Conservation (phyloP, 2,888 invertebrate species). For the Synanthedon vespiformis region DNA sequence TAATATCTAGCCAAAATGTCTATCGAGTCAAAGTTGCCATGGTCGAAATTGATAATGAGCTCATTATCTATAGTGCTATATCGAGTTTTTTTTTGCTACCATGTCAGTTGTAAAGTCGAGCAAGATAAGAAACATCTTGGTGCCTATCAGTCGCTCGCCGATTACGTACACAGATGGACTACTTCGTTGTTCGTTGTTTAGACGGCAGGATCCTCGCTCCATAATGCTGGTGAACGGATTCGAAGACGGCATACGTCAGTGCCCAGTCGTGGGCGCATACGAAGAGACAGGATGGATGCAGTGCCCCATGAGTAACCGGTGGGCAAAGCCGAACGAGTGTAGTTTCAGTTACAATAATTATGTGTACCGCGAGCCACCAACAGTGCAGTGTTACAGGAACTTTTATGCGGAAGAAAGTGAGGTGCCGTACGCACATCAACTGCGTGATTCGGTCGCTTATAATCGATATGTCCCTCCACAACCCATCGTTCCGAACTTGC, state of each 20-base stretch:
- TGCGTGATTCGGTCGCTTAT: constrained; percentile 15
- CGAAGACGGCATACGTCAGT: constrained; percentile 27
- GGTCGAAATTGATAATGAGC: constrained; percentile 18
- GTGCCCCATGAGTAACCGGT: constrained; percentile 42
- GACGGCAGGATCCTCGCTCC: constrained; percentile 11
- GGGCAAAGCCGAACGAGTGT: constrained; percentile 31
- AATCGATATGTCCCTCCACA: constrained; percentile 17
- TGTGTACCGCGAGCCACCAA: constrained; percentile 17
- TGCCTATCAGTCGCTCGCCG: constrained; percentile 57
- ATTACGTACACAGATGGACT: constrained; percentile 61
- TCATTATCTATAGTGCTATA: constrained; percentile 46
- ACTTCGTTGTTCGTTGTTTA: constrained; percentile 13
- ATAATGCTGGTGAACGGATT: constrained; percentile 41
- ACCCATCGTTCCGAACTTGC: constrained; percentile 37
- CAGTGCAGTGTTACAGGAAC: constrained; percentile 37
- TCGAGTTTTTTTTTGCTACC: constrained; percentile 52
- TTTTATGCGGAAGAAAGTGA: constrained; percentile 22
- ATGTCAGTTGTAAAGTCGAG: constrained; percentile 36
- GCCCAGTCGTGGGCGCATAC: constrained; percentile 31
- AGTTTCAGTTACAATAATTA: constrained; percentile 24
- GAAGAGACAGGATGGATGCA: constrained; percentile 44
- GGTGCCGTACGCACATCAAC: constrained; percentile 19
- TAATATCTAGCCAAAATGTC: background rate
- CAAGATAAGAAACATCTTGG: constrained; percentile 55
- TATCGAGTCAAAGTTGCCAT: constrained; percentile 14